Base-by-base conservation (phyloP, 2,888 invertebrate genomes). In the Acanthosoma haemorrhoidale region DNA sequence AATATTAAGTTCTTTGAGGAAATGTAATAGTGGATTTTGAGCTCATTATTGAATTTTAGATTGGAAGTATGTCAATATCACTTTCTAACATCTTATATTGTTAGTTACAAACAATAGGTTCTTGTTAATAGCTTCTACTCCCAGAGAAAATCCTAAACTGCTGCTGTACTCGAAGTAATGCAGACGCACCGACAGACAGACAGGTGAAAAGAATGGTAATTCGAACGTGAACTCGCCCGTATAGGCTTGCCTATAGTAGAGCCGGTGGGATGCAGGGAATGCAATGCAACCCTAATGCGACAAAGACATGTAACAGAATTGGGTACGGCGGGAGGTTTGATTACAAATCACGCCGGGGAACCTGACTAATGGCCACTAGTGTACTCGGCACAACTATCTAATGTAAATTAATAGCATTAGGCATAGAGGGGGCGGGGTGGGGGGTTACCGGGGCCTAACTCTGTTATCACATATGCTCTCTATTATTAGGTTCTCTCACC, bases 391-490 rank as follows among this genome's bases (percentile, higher is more conserved):
- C 73, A 73, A 73, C 73, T 73, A 73, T 73, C 71, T 73, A 73
- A 73, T 73, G 73, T 70, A 73, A 73, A 73, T 73, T 73, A 71
- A 73, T 71, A 71, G 73, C 73, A 69, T 73, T 71, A 73, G 39
- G 13, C 6, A 57, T 25, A 18, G 58, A 11, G 58, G 3, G 41
- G 4, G 18, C 16, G 36, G 34, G 21, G 41, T 4, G n/a, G 1
- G 39, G 2, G n/a, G 31, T 13, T 1, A 21, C 2, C 39, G 51
- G 16, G 16, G 34, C 21, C 71, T 73, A 73, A 73, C 72, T 69
- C 58, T 69, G 64, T 73, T 73, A 73, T 73, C 71, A 71, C 72
- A 73, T 69, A 71, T 71, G 71, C 66, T 67, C 38, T 25, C 70
- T 57, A 72, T 72, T 72, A 72, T 72, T 72, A 72, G 70, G 72